A percentile compares a stretch with the other conserved stretches of the same genome.
Evolutionary conservation across 2,797 vertebrate genomes (phyloP).

Genomic region (Chelidonichthys spinosus): DNA sequence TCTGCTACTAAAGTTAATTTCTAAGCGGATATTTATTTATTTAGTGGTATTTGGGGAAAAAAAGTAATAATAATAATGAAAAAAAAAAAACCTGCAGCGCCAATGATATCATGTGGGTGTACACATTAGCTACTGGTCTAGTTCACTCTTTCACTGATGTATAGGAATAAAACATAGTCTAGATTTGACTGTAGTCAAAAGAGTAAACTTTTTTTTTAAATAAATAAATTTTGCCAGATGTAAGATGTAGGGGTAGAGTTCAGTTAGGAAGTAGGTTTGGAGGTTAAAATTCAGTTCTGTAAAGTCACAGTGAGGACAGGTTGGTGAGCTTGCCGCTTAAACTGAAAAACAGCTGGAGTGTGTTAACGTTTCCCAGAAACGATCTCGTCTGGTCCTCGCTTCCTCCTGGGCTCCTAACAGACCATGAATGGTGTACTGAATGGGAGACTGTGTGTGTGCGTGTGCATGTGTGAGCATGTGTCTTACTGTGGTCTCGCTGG

Average conservation of each 20-base stretch:
- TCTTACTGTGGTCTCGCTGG: conserved; percentile 53
- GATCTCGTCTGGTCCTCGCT: conserved; percentile 70
- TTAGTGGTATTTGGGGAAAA: too few relatives aligned
- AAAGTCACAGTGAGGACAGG: conserved; percentile 67
- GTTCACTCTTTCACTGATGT: conserved; percentile 9
- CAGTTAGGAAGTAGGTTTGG: conserved; percentile 35
- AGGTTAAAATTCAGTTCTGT: conserved; percentile 50
- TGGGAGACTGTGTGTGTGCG: conserved; percentile 36
- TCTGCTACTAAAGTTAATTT: too few relatives aligned
- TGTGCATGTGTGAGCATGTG: conserved; percentile 25
- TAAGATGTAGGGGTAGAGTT: conserved; percentile 21
- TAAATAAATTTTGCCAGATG: conserved; percentile 2
- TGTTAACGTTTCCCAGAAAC: conserved; percentile 81
- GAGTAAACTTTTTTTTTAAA: conserved; percentile 16
- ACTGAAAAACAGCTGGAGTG: conserved; percentile 78
- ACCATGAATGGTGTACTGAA: conserved; percentile 62
- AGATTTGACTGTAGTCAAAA: background rate
- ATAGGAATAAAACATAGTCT: background rate
- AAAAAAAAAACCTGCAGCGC: background rate
- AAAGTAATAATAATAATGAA: background rate
- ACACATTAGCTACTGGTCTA: conserved; percentile 5
- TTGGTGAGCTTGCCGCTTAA: conserved; percentile 61
- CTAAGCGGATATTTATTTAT: too few relatives aligned
- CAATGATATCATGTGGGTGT: conserved; percentile 1
- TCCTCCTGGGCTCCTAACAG: conserved; percentile 59